A percentile compares a stretch with the other conserved stretches of the same genome.
Evolutionary conservation across 2,113 vertebrate genomes (phyloP).

Genomic region (Fukomys damarensis): DNA sequence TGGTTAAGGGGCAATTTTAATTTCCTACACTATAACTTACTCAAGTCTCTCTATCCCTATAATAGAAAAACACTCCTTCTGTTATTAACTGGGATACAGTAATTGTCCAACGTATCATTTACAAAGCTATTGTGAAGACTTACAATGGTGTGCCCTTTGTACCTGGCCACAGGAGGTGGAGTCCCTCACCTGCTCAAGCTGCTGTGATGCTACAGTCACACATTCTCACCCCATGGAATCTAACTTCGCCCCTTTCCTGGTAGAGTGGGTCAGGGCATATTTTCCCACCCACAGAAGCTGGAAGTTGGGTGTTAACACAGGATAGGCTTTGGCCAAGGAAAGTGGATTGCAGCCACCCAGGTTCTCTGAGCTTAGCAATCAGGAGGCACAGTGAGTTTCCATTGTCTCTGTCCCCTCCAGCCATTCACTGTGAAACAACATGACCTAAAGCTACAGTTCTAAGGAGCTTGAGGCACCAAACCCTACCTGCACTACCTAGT

Average conservation of each 20-base stretch:
- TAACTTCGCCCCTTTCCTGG: background rate
- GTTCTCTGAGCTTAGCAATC: background rate
- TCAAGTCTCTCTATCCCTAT: background rate
- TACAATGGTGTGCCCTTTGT: background rate
- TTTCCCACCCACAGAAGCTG: background rate
- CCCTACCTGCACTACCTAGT: too few relatives aligned
- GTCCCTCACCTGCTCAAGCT: background rate
- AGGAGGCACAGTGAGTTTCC: background rate
- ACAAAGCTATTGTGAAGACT: background rate
- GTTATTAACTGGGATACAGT: background rate
- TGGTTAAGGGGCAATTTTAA: background rate
- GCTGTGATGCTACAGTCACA: background rate
- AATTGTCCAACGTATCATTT: background rate
- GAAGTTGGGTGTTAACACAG: background rate
- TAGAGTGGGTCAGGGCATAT: background rate
- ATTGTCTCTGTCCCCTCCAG: background rate
- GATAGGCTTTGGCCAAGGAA: background rate
- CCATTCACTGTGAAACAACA: background rate
- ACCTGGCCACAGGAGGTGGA: background rate
- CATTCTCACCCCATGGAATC: fast-evolving
- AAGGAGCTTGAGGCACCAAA: background rate
- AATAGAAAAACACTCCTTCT: background rate
- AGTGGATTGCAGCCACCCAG: background rate
- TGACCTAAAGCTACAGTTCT: background rate
- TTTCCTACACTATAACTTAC: background rate